Evolutionary conservation across 2,888 invertebrate genomes (phyloP).

Genomic region (Chrysodeixis includens): DNA sequence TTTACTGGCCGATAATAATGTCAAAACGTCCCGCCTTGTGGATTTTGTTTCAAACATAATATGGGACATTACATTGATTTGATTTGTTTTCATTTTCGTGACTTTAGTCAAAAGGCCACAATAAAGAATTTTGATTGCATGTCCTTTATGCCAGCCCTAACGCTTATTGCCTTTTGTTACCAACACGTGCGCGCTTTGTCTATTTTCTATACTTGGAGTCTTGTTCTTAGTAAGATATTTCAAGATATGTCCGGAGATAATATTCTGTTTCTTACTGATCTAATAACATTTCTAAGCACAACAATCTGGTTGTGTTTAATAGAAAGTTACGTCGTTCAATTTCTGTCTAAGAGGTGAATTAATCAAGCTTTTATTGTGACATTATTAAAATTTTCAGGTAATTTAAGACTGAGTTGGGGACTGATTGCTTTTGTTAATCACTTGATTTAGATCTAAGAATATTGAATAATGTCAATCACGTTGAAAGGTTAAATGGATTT

Average conservation of each 20-base stretch:
- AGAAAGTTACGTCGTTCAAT: conserved; percentile 13
- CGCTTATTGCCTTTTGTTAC: conserved; percentile 50
- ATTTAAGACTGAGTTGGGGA: background rate
- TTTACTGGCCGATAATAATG: background rate
- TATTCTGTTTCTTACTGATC: conserved; percentile 25
- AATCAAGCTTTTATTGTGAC: conserved; percentile 1
- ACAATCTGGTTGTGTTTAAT: background rate
- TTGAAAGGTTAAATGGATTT: conserved; percentile 4
- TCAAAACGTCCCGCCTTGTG: background rate
- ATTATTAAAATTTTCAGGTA: background rate
- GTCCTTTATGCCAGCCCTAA: conserved; percentile 39
- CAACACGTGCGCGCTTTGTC: conserved; percentile 54
- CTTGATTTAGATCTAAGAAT: background rate
- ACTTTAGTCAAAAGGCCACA: background rate
- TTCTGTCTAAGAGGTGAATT: background rate
- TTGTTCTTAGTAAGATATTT: conserved; percentile 42
- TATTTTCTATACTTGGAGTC: conserved; percentile 51
- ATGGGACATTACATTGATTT: too few species aligned
- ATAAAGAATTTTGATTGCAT: background rate
- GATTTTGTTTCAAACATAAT: background rate
- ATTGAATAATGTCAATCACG: background rate
- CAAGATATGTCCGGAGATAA: conserved; percentile 36
- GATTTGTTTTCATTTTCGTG: too few species aligned
- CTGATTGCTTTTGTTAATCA: conserved; percentile 3
- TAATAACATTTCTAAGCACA: conserved; percentile 1